Percentiles rank a stretch among this genome's conserved stretches.
Evolutionary conservation across 2,888 invertebrate genomes (phyloP).

Genomic region (Caenorhabditis uteleia): DNA sequence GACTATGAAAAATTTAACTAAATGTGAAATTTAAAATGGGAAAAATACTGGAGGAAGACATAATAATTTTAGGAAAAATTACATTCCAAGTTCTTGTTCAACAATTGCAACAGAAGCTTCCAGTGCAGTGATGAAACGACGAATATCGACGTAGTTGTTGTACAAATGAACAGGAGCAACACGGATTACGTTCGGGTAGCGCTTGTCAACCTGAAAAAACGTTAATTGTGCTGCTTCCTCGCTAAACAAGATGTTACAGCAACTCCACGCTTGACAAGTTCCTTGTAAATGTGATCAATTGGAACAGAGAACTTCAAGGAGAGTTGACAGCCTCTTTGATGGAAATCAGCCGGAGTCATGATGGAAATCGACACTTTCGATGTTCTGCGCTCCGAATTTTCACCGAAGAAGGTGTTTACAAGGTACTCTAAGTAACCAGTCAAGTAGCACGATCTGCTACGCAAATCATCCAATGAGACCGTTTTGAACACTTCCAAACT

Average conservation of each 20-base stretch:
- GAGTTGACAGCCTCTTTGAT: conserved; percentile 73
- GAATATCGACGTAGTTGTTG: conserved; percentile 71
- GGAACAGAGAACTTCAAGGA: conserved; percentile 73
- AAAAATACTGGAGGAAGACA: no score
- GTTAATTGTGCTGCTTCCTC: not conserved
- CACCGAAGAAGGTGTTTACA: conserved; percentile 54
- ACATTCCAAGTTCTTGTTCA: no score
- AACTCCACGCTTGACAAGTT: conserved; percentile 73
- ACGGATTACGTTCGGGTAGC: conserved; percentile 73
- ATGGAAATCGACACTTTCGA: conserved; percentile 69
- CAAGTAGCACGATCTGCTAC: conserved; percentile 72
- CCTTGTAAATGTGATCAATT: conserved; percentile 71
- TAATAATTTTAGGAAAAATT: no score
- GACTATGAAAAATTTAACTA: no score
- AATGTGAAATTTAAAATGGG: no score
- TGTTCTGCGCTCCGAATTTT: conserved; percentile 26
- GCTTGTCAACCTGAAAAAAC: conserved; percentile 72
- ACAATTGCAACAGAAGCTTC: conserved; percentile 20
- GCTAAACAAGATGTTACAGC: conserved; percentile 70
- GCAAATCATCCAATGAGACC: conserved; percentile 71
- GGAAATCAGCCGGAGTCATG: conserved; percentile 73
- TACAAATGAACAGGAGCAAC: conserved; percentile 74
- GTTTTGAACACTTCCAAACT: conserved; percentile 73
- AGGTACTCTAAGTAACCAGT: conserved; percentile 74
- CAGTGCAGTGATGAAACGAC: conserved; percentile 57